Base-by-base conservation (phyloP, 2,888 invertebrate species). In the Tuberolachnus salignus region DNA sequence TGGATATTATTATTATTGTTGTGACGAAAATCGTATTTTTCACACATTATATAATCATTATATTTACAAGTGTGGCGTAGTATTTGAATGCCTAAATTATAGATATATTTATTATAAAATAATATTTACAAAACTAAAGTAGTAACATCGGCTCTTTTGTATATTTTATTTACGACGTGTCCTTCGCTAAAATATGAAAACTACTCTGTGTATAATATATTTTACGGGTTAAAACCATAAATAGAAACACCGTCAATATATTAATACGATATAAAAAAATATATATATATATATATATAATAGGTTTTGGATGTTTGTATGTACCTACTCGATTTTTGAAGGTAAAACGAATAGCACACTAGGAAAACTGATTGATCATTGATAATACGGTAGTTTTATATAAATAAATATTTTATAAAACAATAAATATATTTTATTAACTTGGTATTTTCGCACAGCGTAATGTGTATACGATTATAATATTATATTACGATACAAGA, bases 1-100 rank as follows among this genome's bases (percentile, higher is more conserved):
- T 75, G 44, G 66, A 66, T 75, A 67, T 55, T 55, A 57, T n/a
- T n/a, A 57, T 57, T 44, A 61, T 72, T 71, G 49, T 69, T 42
- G 51, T 34, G 49, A 78, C 21, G 49, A 49, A 67, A 78, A 78
- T 78, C 16, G 46, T 34, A 78, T 49, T 69, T 55, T 78, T 42
- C 67, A 75, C 67, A 75, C 26, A 67, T 78, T 78, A 78, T 78
- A 67, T 78, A 78, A 78, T n/a, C 49, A 66, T 66, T 64, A 21
- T n/a, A 46, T 51, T 64, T 74, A 46, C 16, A n/a, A 34, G 16
- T 66, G n/a, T 23, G 26, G n/a, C n/a, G 34, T 34, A 19, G n/a
- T n/a, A n/a, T n/a, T n/a, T n/a, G n/a, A n/a, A 63, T 42, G n/a
- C 3, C 44, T 44, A 63, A 44, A n/a, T n/a, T 66, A 66, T 49